Percentiles rank a stretch among this genome's conserved stretches.
phyloP scores from a whole-genome alignment of 2,797 vertebrate species.

The Hylomyscus alleni region DNA sequence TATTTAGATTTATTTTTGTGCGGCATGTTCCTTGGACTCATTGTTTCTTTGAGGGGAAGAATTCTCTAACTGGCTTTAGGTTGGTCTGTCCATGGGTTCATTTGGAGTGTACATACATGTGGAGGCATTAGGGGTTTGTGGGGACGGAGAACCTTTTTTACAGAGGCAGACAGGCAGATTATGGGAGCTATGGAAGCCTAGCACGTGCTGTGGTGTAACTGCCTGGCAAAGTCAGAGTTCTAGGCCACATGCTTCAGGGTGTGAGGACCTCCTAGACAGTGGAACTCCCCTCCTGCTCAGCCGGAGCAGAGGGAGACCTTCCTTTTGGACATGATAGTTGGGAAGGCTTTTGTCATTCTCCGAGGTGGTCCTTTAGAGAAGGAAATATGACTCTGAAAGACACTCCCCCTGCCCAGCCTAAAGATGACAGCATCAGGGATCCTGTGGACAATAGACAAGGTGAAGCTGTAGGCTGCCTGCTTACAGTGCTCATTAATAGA shows the following conservation, averaged over 20 bases:
- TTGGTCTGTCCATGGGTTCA: too few relatives aligned
- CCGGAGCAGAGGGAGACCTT: not conserved
- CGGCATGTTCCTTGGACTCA: not conserved
- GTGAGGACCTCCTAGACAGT: not conserved
- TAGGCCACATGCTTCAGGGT: not conserved
- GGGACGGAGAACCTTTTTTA: not conserved
- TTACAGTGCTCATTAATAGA: not conserved
- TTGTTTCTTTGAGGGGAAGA: not conserved
- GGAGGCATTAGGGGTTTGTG: not conserved
- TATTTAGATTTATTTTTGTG: not conserved
- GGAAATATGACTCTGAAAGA: not conserved
- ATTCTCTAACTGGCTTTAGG: conserved; percentile 8
- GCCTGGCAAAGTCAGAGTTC: not conserved
- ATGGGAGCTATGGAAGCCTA: not conserved
- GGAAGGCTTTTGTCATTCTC: conserved; percentile 8
- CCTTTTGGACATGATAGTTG: not conserved
- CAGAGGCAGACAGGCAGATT: not conserved
- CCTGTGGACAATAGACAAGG: not conserved
- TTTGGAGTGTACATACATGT: not conserved
- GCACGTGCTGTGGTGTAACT: not conserved
- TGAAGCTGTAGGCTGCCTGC: not conserved
- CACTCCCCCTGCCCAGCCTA: not conserved
- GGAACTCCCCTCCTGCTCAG: not conserved
- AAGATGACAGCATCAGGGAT: not conserved
- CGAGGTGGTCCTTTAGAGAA: not conserved